Conservation (phyloP, 2,888 invertebrate species). For the Spialia ferax region DNA sequence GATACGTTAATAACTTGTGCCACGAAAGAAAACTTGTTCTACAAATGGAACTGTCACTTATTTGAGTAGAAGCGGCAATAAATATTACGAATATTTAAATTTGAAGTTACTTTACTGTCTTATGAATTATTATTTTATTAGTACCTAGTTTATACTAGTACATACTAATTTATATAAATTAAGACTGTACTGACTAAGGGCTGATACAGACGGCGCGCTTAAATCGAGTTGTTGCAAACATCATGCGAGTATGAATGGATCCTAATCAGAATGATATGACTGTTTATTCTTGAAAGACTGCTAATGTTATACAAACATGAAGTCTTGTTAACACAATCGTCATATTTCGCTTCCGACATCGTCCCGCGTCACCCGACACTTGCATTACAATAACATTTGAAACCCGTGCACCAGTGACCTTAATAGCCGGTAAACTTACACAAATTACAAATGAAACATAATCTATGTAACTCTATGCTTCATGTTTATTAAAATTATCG, state of each 20-base stretch:
- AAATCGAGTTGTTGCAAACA: not conserved
- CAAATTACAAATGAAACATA: slow-evolving; percentile 3
- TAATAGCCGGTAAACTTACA: slow-evolving; percentile 4
- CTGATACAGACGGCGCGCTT: too few relatives aligned
- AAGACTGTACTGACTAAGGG: too few relatives aligned
- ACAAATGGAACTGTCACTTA: too few relatives aligned
- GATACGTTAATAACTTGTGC: too few relatives aligned
- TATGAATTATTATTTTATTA: too few relatives aligned
- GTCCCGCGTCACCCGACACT: slow-evolving; percentile 1
- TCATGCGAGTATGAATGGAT: not conserved
- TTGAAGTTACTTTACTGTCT: too few relatives aligned
- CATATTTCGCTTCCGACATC: slow-evolving; percentile 11
- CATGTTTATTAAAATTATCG: not conserved
- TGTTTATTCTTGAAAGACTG: slow-evolving; percentile 5
- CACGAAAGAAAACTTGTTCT: too few relatives aligned
- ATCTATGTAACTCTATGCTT: not conserved
- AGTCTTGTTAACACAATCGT: slow-evolving; percentile 3
- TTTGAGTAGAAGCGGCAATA: too few relatives aligned
- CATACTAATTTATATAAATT: too few relatives aligned
- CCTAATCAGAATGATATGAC: not conserved
- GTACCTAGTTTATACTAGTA: too few relatives aligned
- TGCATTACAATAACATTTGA: not conserved
- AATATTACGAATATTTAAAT: too few relatives aligned
- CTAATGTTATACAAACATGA: not conserved
- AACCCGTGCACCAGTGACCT: not conserved